Evolutionary conservation across 2,113 vertebrate genomes (phyloP).

Genomic region (Labeo catla): DNA sequence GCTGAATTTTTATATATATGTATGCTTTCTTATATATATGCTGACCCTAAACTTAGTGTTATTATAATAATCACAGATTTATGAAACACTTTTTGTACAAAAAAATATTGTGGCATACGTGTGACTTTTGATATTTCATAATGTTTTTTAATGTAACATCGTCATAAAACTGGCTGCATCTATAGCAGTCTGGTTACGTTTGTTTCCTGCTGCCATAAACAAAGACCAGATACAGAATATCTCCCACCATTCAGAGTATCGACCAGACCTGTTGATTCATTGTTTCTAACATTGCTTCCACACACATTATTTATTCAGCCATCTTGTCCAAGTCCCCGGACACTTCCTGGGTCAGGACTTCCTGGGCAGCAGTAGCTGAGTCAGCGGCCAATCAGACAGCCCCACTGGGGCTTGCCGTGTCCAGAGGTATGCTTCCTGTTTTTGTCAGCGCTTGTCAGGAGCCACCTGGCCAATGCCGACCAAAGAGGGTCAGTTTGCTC

Average conservation of each 20-base stretch:
- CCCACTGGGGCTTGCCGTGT: constrained; percentile 48
- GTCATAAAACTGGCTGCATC: neutral
- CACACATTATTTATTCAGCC: constrained; percentile 51
- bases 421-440: constrained; percentile 53
- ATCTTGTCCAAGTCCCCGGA: constrained; percentile 50
- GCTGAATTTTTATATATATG: neutral
- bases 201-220: neutral
- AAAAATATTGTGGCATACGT: neutral
- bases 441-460: constrained; percentile 60
- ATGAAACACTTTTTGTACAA: neutral
- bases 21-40: no score
- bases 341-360: constrained; percentile 53
- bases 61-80: neutral
- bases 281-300: constrained; percentile 31
- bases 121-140: neutral
- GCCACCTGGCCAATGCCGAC: constrained; percentile 56
- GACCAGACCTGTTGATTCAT: constrained; percentile 43
- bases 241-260: neutral
- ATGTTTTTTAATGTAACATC: neutral
- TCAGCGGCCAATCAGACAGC: constrained; percentile 54
- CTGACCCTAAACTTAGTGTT: neutral
- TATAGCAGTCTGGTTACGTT: neutral
- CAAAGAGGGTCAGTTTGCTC: constrained; percentile 45
- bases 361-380: constrained; percentile 54
- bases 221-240: neutral